Evolutionary conservation across 2,113 vertebrate genomes (phyloP).

Genomic region (Hippolais icterina): DNA sequence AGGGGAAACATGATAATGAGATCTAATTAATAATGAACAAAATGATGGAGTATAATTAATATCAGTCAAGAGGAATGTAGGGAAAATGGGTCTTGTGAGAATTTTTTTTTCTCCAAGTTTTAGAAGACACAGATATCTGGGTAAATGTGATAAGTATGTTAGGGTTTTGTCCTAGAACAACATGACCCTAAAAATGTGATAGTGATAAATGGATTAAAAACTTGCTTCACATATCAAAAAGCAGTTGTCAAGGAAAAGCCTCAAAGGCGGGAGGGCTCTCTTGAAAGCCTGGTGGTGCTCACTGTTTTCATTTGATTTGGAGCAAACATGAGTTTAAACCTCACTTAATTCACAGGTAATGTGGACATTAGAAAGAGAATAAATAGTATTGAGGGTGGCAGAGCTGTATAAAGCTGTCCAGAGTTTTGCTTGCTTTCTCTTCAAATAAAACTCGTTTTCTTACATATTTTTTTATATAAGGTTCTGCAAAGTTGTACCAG

Average conservation of each 20-base stretch:
- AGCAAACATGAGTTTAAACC: background rate
- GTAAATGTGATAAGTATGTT: background rate
- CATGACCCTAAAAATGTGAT: background rate
- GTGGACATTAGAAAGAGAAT: background rate
- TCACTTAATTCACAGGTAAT: rapidly evolving
- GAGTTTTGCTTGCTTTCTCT: background rate
- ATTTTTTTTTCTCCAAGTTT: background rate
- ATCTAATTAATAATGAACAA: conserved; percentile 18
- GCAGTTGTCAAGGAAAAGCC: background rate
- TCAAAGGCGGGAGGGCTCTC: background rate
- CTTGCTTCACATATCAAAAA: background rate
- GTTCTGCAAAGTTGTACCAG: rapidly evolving
- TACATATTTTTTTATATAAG: background rate
- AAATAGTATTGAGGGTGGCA: background rate
- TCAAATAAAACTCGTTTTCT: background rate
- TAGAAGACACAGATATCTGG: background rate
- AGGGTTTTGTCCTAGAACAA: conserved; percentile 37
- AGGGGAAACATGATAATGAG: background rate
- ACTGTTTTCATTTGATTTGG: background rate
- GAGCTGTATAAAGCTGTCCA: background rate
- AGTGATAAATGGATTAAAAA: background rate
- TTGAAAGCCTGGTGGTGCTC: background rate
- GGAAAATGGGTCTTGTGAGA: conserved; percentile 32
- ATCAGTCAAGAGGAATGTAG: background rate
- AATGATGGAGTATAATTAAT: conserved; percentile 13